These are phyloP conservation scores for Epistrophella euchroma DNA, from an alignment of 2,888 invertebrate species.

Conservation along the genomic window DNA sequence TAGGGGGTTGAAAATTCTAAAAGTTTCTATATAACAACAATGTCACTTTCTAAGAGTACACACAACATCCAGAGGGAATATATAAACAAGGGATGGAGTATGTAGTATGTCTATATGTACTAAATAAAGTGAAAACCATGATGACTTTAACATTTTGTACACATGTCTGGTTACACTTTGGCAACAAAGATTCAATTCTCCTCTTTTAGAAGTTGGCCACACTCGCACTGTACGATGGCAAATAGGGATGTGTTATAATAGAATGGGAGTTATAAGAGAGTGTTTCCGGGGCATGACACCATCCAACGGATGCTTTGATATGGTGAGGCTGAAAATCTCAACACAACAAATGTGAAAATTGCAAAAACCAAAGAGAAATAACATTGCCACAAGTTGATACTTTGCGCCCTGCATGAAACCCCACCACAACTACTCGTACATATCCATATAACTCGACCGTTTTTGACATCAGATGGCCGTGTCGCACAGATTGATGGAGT, in stretches of 20 bases:
- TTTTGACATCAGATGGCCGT: slow-evolving; percentile 37
- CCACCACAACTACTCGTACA: not conserved
- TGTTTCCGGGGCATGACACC: slow-evolving; percentile 55
- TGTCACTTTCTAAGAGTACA: slow-evolving; percentile 61
- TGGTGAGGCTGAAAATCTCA: slow-evolving; percentile 61
- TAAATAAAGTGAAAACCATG: slow-evolving; percentile 56
- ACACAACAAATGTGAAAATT: slow-evolving; percentile 73
- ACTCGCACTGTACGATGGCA: not conserved
- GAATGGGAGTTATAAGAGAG: slow-evolving; percentile 24
- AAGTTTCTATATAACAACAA: slow-evolving; percentile 62
- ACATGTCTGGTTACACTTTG: slow-evolving; percentile 75
- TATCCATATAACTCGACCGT: not conserved
- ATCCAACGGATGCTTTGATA: slow-evolving; percentile 60
- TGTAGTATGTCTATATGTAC: slow-evolving; percentile 13
- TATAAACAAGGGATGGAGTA: not conserved
- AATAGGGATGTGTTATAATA: slow-evolving; percentile 18
- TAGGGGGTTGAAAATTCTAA: slow-evolving; percentile 60
- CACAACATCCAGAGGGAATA: not conserved
- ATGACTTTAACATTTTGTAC: slow-evolving; percentile 73
- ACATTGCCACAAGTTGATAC: slow-evolving; percentile 52
- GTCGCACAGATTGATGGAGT: slow-evolving; percentile 60
- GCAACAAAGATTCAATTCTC: slow-evolving; percentile 70
- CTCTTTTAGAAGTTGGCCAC: slow-evolving; percentile 23
- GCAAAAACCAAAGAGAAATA: slow-evolving; percentile 46
- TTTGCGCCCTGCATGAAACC: not conserved